These are phyloP conservation scores for Trachelus iudaicus DNA, from an alignment of 2,888 invertebrate species.

Conservation along the genomic window DNA sequence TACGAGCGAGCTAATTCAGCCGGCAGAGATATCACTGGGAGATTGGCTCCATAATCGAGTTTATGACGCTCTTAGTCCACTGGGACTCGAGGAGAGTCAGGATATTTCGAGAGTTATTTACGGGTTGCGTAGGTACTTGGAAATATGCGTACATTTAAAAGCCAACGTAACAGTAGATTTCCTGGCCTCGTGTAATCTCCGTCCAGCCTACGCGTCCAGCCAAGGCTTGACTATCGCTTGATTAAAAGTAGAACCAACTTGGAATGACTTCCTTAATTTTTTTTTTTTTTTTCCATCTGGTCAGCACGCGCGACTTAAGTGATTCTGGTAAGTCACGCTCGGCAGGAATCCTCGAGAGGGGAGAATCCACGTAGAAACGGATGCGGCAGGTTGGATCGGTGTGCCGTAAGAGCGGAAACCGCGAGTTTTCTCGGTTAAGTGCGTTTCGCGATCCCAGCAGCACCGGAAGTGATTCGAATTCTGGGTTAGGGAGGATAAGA, in stretches of 20 bases:
- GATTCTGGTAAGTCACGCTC: neutral
- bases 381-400: neutral
- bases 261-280: neutral
- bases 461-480: constrained; percentile 45
- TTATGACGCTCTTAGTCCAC: constrained; percentile 34
- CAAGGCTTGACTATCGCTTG: neutral
- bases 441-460: constrained; percentile 45
- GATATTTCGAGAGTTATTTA: neutral
- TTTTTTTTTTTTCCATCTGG: neutral
- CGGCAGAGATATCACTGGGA: constrained; percentile 35
- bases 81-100: neutral
- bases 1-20: constrained; percentile 42
- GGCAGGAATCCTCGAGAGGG: neutral
- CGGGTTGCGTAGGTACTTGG: neutral
- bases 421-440: constrained; percentile 39
- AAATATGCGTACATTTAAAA: neutral
- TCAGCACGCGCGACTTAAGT: neutral
- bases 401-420: neutral
- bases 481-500: constrained; percentile 24
- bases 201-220: neutral
- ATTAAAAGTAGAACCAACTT: neutral
- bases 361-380: neutral
- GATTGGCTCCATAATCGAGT: constrained; percentile 45
- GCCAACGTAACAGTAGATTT: neutral
- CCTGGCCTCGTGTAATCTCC: neutral